These are phyloP conservation scores for Corydoras sp. DNA, from an alignment of 2,113 vertebrate genomes.

Conservation along the genomic window DNA sequence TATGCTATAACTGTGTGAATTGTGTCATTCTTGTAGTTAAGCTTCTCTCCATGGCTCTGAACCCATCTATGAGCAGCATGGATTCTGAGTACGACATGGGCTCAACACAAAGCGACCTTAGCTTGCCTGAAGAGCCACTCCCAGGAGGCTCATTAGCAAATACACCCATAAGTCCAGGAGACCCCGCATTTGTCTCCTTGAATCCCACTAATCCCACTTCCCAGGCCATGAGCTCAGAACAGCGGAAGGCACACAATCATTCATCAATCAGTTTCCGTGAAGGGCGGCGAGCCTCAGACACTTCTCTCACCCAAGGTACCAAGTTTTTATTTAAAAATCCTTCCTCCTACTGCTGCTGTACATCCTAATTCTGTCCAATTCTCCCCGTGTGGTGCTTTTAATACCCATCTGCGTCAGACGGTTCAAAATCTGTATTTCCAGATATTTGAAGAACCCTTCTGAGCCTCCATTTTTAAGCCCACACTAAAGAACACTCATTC, in stretches of 20 bases:
- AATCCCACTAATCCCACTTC: constrained; percentile 80
- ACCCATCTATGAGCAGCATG: constrained; percentile 82
- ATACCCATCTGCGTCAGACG: constrained; percentile 4
- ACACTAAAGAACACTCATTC: constrained; percentile 16
- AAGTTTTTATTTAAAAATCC: not conserved
- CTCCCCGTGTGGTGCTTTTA: not conserved
- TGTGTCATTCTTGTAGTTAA: constrained; percentile 65
- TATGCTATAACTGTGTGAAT: no score
- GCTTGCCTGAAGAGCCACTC: constrained; percentile 78
- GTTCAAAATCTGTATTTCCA: not conserved
- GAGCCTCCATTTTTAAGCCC: constrained; percentile 2
- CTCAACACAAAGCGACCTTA: constrained; percentile 79
- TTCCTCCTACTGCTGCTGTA: not conserved
- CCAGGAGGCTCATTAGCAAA: constrained; percentile 70
- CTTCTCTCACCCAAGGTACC: constrained; percentile 92
- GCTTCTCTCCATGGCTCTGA: constrained; percentile 77
- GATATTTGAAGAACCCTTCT: constrained; percentile 10
- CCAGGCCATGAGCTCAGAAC: constrained; percentile 76
- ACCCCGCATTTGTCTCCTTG: constrained; percentile 71
- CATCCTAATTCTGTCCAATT: no score
- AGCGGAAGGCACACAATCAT: constrained; percentile 83
- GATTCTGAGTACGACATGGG: constrained; percentile 88
- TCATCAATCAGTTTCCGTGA: constrained; percentile 95
- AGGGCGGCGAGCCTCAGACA: constrained; percentile 90
- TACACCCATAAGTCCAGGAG: constrained; percentile 60